phyloP scores from a whole-genome alignment of 1,140 invertebrate species.

The Brachionus asplanchnoidis region DNA sequence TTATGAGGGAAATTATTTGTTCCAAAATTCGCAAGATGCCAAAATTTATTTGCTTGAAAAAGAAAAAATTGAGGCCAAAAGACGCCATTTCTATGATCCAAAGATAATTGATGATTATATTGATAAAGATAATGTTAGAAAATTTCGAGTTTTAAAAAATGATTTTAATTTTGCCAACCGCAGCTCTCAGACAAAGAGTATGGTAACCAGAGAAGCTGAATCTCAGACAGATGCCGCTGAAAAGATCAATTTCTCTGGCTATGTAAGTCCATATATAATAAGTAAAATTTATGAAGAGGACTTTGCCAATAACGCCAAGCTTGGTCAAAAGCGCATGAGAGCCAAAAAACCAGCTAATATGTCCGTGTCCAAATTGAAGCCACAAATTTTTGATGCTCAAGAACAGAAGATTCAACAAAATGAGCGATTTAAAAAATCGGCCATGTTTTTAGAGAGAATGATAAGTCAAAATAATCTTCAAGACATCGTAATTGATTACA shows the following conservation, averaged over 20 bases:
- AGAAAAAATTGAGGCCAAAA: background rate
- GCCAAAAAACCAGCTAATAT: constrained; percentile 30
- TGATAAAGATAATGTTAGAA: background rate
- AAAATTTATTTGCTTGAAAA: constrained; percentile 46
- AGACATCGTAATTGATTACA: constrained; percentile 86
- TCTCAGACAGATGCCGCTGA: background rate
- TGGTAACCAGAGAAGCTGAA: background rate
- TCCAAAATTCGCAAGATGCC: constrained; percentile 57
- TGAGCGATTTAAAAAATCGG: constrained; percentile 57
- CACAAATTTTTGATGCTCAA: background rate
- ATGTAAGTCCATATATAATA: background rate
- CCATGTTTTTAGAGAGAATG: constrained; percentile 81
- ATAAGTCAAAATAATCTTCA: constrained; percentile 88
- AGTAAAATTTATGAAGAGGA: background rate
- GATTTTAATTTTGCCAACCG: constrained; percentile 19
- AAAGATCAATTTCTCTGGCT: constrained; percentile 26
- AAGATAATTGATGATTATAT: constrained; percentile 18
- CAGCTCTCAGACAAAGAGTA: background rate
- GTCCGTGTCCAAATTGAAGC: background rate
- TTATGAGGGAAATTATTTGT: constrained; percentile 56
- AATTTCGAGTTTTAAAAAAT: constrained; percentile 25
- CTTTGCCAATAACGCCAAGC: constrained; percentile 40
- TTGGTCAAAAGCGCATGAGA: constrained; percentile 44
- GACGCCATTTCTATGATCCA: background rate
- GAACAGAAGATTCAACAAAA: constrained; percentile 52